A percentile compares a stretch with the other conserved stretches of the same genome.
These are phyloP conservation scores for Etheostoma cragini DNA, from an alignment of 2,113 vertebrate genomes.

Conservation along the genomic window DNA sequence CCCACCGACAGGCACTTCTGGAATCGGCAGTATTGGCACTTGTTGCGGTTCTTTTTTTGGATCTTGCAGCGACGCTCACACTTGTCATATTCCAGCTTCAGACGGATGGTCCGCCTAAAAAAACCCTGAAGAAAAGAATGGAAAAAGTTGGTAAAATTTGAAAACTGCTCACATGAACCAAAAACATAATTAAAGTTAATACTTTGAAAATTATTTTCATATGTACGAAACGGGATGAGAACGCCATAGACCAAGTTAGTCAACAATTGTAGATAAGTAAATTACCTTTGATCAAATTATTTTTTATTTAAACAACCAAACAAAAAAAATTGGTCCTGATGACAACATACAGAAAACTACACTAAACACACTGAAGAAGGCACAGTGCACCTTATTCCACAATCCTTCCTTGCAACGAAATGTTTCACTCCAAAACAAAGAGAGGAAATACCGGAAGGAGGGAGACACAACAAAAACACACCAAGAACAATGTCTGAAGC, in stretches of 20 bases:
- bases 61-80: constrained; percentile 97
- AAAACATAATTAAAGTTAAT: not conserved
- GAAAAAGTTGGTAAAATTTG: not conserved
- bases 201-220: not conserved
- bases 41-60: constrained; percentile 99
- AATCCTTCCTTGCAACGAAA: no score
- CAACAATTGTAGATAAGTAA: not conserved
- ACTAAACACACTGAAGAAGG: no score
- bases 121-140: constrained; percentile 85
- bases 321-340: no score
- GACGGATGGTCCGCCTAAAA: constrained; percentile 94
- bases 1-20: constrained; percentile 98
- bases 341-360: no score
- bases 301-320: no score
- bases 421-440: no score
- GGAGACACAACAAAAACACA: no score
- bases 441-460: no score
- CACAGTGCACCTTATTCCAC: no score
- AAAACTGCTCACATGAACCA: not conserved
- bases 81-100: constrained; percentile 93
- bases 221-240: not conserved
- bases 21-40: constrained; percentile 98
- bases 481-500: no score
- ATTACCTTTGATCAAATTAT: not conserved
- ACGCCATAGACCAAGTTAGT: not conserved